Evolutionary conservation across 2,888 invertebrate species (phyloP).

Genomic region (Zygothrica quintamaculata): DNA sequence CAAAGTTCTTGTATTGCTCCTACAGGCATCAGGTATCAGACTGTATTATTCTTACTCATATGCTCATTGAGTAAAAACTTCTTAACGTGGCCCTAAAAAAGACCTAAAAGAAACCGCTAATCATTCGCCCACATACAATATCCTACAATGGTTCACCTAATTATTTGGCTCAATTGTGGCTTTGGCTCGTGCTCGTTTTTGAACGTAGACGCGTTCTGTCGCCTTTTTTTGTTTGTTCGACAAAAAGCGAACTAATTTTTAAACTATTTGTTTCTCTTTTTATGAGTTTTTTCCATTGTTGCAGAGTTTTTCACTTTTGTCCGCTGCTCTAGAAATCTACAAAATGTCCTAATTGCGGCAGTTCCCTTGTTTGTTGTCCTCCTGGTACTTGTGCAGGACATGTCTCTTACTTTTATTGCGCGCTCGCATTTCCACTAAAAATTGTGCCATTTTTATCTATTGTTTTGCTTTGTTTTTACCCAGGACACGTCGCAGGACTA

Average conservation of each 20-base stretch:
- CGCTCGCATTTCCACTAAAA: slow-evolving; percentile 79
- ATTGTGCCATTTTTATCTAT: slow-evolving; percentile 69
- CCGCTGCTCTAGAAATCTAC: slow-evolving; percentile 62
- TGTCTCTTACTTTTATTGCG: slow-evolving; percentile 55
- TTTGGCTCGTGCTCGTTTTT: slow-evolving; percentile 39
- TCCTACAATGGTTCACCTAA: slow-evolving; percentile 72
- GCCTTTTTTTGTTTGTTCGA: slow-evolving; percentile 51
- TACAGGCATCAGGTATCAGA: slow-evolving; percentile 2
- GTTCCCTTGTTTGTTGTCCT: slow-evolving; percentile 43
- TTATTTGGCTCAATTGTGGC: slow-evolving; percentile 71
- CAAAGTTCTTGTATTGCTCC: not conserved
- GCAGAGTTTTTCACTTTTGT: slow-evolving; percentile 36
- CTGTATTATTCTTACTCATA: too few relatives aligned
- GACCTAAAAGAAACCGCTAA: slow-evolving; percentile 77
- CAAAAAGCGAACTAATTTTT: slow-evolving; percentile 77
- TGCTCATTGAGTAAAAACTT: slow-evolving; percentile 25
- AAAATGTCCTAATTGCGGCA: slow-evolving; percentile 73
- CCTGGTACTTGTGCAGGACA: slow-evolving; percentile 31
- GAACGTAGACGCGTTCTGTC: slow-evolving; percentile 2
- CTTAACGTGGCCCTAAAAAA: slow-evolving; percentile 37
- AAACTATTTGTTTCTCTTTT: slow-evolving; percentile 77
- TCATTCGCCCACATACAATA: slow-evolving; percentile 63
- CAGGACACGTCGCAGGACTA: not conserved
- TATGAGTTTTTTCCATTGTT: slow-evolving; percentile 75
- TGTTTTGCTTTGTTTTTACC: slow-evolving; percentile 45